Evolutionary conservation across 2,113 vertebrate genomes (phyloP).

Genomic region (Datnioides undecimradiatus): DNA sequence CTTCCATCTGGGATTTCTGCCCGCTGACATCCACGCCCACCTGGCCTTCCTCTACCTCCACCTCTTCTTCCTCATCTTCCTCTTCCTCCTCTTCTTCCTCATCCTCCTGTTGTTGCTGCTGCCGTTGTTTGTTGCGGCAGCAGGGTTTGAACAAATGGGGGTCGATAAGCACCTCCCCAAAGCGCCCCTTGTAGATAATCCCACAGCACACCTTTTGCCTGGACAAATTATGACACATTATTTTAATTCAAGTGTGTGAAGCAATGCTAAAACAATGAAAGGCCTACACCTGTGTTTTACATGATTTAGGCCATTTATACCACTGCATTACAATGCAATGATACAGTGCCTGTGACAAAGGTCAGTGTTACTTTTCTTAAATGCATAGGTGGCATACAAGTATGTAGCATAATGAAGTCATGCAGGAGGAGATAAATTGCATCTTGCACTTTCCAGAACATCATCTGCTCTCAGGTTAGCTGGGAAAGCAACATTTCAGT

Average conservation of each 20-base stretch:
- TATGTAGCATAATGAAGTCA: no score
- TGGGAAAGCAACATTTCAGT: no score
- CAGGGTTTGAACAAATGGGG: constrained; percentile 98
- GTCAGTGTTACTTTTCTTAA: background rate
- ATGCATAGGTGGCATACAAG: no score
- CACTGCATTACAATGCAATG: background rate
- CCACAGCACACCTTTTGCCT: constrained; percentile 99
- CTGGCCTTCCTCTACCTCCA: constrained; percentile 74
- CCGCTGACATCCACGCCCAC: constrained; percentile 41
- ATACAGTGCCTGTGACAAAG: background rate
- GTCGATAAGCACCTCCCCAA: constrained; percentile 97
- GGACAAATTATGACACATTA: background rate
- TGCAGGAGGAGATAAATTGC: no score
- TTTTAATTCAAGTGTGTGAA: background rate
- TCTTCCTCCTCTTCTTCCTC: constrained; percentile 63
- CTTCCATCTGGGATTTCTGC: constrained; percentile 70
- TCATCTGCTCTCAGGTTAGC: no score
- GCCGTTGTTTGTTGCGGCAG: constrained; percentile 91
- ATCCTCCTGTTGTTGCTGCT: constrained; percentile 75
- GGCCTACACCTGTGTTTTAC: background rate
- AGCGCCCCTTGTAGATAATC: constrained; percentile 98
- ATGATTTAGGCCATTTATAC: background rate
- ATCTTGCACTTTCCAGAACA: no score
- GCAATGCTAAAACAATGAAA: background rate
- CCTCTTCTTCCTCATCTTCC: constrained; percentile 66